A percentile compares a stretch with the other conserved stretches of the same genome.
These are phyloP conservation scores for Nyctereutes procyonoides DNA, from an alignment of 2,113 vertebrate genomes.

Conservation along the genomic window DNA sequence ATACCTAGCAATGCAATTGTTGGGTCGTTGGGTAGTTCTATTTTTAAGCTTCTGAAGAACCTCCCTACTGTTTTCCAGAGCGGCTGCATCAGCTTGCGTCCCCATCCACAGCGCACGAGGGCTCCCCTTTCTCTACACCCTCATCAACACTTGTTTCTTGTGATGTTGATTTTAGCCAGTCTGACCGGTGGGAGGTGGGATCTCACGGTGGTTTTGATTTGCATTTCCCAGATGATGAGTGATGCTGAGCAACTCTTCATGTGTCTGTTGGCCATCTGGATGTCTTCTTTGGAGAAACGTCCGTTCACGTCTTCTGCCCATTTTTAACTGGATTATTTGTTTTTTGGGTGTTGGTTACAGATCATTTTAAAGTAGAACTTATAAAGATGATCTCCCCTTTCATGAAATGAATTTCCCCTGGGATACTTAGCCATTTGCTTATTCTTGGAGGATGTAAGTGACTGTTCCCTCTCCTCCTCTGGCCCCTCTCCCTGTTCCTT, in stretches of 20 bases:
- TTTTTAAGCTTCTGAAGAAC: neutral
- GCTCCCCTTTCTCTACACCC: neutral
- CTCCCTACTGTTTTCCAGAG: neutral
- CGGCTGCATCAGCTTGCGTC: neutral
- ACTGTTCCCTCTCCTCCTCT: rapidly evolving
- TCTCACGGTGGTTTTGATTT: neutral
- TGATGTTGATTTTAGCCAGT: neutral
- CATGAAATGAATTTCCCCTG: neutral
- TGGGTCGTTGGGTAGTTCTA: neutral
- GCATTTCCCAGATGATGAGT: neutral
- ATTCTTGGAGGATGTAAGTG: neutral
- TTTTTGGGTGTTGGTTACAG: neutral
- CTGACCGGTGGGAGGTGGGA: neutral
- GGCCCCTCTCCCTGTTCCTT: no score
- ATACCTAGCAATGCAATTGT: neutral
- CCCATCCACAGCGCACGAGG: neutral
- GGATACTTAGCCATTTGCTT: neutral
- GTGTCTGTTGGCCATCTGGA: neutral
- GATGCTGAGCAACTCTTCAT: neutral
- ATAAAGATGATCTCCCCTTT: neutral
- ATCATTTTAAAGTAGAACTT: neutral
- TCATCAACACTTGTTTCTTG: neutral
- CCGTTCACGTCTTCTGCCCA: neutral
- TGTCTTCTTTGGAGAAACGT: neutral
- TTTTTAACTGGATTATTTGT: neutral